Percentiles rank a stretch among this genome's conserved stretches.
phyloP scores from a whole-genome alignment of 1,140 invertebrate genomes.

The Drosophila tani region DNA sequence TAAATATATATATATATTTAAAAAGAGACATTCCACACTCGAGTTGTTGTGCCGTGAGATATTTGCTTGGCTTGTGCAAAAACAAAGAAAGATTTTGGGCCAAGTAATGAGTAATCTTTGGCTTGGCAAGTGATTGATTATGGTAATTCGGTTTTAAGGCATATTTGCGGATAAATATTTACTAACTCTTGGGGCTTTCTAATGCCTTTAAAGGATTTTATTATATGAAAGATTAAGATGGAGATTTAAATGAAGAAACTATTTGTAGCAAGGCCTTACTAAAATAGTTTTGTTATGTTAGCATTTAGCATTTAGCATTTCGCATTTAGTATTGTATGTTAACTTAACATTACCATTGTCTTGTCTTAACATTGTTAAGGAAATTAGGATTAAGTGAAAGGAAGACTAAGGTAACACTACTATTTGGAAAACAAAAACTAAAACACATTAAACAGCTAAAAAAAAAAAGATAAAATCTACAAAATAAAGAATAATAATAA shows the following conservation, averaged over 20 bases:
- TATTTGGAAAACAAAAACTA: too few species aligned
- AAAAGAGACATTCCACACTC: slow-evolving; percentile 28
- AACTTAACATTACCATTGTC: too few species aligned
- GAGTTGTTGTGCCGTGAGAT: slow-evolving; percentile 33
- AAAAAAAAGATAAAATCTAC: too few species aligned
- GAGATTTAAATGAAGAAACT: neutral
- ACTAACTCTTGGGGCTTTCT: slow-evolving; percentile 6
- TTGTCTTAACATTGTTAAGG: too few species aligned
- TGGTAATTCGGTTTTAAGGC: slow-evolving; percentile 25
- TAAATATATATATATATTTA: neutral
- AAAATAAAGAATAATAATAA: too few species aligned
- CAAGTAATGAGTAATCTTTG: slow-evolving; percentile 31
- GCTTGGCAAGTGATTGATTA: slow-evolving; percentile 31
- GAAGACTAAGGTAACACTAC: too few species aligned
- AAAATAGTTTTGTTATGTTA: too few species aligned
- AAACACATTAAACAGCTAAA: too few species aligned
- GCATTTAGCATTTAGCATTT: too few species aligned
- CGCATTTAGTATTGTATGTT: too few species aligned
- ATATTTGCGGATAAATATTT: slow-evolving; percentile 18
- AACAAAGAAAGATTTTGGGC: slow-evolving; percentile 2
- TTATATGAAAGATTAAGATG: too few species aligned
- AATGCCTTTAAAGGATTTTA: neutral
- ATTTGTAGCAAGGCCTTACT: neutral
- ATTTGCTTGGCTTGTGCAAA: slow-evolving; percentile 31
- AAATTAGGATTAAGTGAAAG: too few species aligned